Base-by-base conservation (phyloP, 2,888 invertebrate species). In the Ectemnius lituratus region DNA sequence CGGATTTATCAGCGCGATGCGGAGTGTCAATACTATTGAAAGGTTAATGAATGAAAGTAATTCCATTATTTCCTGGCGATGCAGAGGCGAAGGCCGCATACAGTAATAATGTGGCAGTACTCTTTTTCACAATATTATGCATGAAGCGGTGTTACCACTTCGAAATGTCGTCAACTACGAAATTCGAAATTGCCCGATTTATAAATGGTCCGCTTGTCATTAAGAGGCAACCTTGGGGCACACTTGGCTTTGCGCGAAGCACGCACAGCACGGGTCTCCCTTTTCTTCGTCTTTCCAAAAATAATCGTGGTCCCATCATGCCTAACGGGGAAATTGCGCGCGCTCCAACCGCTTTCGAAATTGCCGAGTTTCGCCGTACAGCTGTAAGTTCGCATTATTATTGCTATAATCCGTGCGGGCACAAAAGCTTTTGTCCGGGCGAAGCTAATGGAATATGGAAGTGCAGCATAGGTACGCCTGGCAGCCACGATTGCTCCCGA, bases 181-280 rank as follows among this genome's bases (percentile, higher is more conserved):
- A 59, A 61, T 47, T n/a, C 13, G 13, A 20, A 63, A 58, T 46
- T 66, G 58, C n/a, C 13, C 67, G 69, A 78, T 69, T 76, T 67
- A 61, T 67, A 66, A 60, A 66, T 67, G 59, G 62, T 58, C 27
- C 61, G 65, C 16, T 70, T 73, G n/a, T 61, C 65, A 59, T 67
- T 63, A 61, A 74, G 37, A 6, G 37, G 37, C 8, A 37, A 37
- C 37, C 37, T 37, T 37, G 37, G 37, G 37, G 37, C 37, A 37
- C 37, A 37, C 37, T 37, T 37, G 37, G 37, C 37, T 6, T 37
- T 37, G 37, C 37, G 8, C 37, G 37, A 37, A 11, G 37, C 37
- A 37, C 37, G 37, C 37, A 37, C 37, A 11, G 37, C 37, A 37
- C 37, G 37, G 37, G 1, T 11, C 37, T 37, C 37, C 37, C 37